Conservation (phyloP, 2,113 vertebrate genomes). For the Ceuthmochares aereus region DNA sequence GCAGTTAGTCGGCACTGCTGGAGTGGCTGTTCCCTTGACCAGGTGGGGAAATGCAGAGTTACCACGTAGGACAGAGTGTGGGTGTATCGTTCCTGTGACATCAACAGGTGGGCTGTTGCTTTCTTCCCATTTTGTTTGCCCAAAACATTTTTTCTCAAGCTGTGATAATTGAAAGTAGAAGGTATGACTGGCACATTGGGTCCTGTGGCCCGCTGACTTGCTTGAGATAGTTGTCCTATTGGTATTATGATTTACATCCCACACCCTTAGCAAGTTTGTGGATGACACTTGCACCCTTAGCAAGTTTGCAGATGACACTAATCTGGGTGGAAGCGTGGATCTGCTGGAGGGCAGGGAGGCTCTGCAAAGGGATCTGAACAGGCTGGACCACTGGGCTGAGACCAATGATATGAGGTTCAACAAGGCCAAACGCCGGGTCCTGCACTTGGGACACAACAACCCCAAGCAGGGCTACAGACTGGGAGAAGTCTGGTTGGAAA, state of each 20-base stretch:
- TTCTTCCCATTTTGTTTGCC: accelerated
- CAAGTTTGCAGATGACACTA: too few relatives aligned
- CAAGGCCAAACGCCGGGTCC: too few relatives aligned
- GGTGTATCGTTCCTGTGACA: not conserved
- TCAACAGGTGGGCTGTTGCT: accelerated
- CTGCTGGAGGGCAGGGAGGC: too few relatives aligned
- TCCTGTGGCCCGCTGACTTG: not conserved
- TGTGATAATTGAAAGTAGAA: accelerated
- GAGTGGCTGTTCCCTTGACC: not conserved
- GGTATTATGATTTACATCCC: not conserved
- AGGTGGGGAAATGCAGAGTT: not conserved
- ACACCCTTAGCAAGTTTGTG: too few relatives aligned
- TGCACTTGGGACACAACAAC: too few relatives aligned
- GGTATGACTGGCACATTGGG: accelerated
- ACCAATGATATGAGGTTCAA: too few relatives aligned
- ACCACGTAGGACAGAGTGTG: not conserved
- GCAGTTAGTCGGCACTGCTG: accelerated
- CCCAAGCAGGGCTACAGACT: too few relatives aligned
- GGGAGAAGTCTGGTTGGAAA: too few relatives aligned
- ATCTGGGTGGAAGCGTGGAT: too few relatives aligned
- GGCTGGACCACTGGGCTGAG: too few relatives aligned
- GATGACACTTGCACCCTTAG: too few relatives aligned
- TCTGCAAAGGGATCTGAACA: too few relatives aligned
- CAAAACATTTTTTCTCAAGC: not conserved
- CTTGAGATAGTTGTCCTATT: not conserved